Evolutionary conservation across 30 jellyfish, hydroid and myxozoan genomes (phyloP).

Genomic region (Turritopsis rubra): DNA sequence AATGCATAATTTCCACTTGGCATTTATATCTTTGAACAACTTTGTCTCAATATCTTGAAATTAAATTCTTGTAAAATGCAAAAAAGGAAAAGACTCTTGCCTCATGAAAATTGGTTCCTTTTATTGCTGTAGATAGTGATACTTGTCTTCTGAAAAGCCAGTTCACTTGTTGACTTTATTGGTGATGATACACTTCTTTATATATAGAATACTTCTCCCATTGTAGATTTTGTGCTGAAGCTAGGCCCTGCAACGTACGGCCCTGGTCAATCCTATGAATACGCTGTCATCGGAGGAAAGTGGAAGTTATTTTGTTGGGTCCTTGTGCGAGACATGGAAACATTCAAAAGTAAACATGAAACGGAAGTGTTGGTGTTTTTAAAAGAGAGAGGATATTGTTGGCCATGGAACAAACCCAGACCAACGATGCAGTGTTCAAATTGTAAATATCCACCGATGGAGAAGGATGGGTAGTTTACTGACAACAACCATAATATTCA

Average conservation of each 20-base stretch:
- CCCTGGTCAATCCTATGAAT: background rate
- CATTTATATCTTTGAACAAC: too few relatives aligned
- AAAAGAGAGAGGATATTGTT: background rate
- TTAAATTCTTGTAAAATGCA: too few relatives aligned
- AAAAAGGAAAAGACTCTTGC: too few relatives aligned
- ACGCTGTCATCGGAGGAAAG: background rate
- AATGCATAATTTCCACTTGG: too few relatives aligned
- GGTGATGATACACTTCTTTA: background rate
- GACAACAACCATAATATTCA: background rate
- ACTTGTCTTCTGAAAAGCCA: too few relatives aligned
- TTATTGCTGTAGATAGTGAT: too few relatives aligned
- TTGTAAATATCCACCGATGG: background rate
- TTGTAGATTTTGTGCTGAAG: conserved; percentile 1
- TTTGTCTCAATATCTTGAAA: too few relatives aligned
- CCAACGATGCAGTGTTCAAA: background rate
- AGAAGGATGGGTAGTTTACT: background rate
- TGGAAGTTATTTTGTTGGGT: background rate
- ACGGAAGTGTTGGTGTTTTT: background rate
- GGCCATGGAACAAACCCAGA: conserved; percentile 13
- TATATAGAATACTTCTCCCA: too few relatives aligned
- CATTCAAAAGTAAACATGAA: background rate
- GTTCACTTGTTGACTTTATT: background rate
- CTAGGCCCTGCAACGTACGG: conserved; percentile 10
- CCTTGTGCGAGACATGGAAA: background rate
- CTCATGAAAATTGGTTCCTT: too few relatives aligned